phyloP scores from a whole-genome alignment of 2,888 invertebrate genomes.

The Malthinus seriepunctatus region DNA sequence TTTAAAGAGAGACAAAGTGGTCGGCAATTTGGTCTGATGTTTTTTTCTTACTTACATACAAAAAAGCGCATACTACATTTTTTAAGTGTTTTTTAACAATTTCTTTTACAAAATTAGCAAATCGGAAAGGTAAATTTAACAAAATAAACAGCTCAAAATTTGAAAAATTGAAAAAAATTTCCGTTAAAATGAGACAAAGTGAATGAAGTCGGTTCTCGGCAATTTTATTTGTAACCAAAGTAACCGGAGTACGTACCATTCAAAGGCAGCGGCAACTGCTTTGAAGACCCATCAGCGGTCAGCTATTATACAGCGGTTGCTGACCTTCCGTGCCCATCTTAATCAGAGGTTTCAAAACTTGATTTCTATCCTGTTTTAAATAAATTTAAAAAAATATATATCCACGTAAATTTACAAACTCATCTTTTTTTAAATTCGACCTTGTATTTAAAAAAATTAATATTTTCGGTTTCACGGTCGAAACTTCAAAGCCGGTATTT shows the following conservation, averaged over 20 bases:
- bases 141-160: background rate
- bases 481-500: constrained; percentile 24
- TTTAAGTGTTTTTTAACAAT: background rate
- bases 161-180: background rate
- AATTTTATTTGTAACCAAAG: constrained; percentile 24
- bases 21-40: constrained; percentile 22
- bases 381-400: too few species aligned
- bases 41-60: background rate
- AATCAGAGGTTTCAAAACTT: constrained; percentile 29
- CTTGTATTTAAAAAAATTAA: constrained; percentile 5
- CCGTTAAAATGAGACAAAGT: background rate
- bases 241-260: constrained; percentile 29
- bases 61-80: too few species aligned
- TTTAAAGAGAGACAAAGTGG: constrained; percentile 20
- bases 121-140: background rate
- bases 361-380: background rate
- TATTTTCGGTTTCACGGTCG: constrained; percentile 26
- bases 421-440: background rate
- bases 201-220: constrained; percentile 11
- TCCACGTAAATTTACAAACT: background rate
- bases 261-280: constrained; percentile 34
- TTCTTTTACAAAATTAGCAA: constrained; percentile 4
- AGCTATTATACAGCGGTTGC: constrained; percentile 34
- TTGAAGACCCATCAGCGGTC: constrained; percentile 36
- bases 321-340: constrained; percentile 35